Percentiles rank a stretch among this genome's conserved stretches.
These are phyloP conservation scores for Oreocharis arfaki DNA, from an alignment of 2,113 vertebrate genomes.

Conservation along the genomic window DNA sequence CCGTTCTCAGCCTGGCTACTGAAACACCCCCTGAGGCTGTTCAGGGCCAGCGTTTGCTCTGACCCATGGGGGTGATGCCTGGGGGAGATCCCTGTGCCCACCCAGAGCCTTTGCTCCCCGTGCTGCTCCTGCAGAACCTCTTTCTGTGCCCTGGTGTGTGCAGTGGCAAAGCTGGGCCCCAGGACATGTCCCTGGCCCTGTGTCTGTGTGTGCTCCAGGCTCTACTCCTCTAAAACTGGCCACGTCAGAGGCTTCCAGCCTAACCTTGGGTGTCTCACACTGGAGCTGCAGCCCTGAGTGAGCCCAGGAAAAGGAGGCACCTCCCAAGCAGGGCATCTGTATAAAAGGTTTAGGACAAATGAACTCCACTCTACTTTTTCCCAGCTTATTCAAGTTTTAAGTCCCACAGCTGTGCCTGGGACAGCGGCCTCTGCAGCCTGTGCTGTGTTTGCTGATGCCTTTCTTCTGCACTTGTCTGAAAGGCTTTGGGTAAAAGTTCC, in stretches of 20 bases:
- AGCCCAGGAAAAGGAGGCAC: background rate
- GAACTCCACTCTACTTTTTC: background rate
- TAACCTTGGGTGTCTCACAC: background rate
- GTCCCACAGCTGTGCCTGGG: background rate
- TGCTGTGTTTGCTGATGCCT: background rate
- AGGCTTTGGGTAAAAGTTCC: background rate
- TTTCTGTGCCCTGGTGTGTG: background rate
- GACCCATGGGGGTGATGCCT: accelerated
- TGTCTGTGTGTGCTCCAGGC: background rate
- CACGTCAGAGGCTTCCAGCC: background rate
- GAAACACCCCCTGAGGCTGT: background rate
- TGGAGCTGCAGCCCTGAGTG: background rate
- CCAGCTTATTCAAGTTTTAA: background rate
- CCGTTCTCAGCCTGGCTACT: background rate
- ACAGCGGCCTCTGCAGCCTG: background rate
- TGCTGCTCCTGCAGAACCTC: background rate
- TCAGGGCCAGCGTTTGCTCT: background rate
- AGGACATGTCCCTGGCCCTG: background rate
- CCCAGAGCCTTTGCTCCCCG: background rate
- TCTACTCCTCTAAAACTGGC: background rate
- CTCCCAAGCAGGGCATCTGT: background rate
- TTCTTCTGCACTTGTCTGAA: background rate
- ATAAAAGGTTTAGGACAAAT: background rate
- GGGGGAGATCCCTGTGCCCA: background rate
- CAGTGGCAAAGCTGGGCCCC: background rate